Evolutionary conservation across 2,113 vertebrate species (phyloP), one percentile per base, ranked within the genome.

Genomic region (Nycticorax nycticorax): DNA sequence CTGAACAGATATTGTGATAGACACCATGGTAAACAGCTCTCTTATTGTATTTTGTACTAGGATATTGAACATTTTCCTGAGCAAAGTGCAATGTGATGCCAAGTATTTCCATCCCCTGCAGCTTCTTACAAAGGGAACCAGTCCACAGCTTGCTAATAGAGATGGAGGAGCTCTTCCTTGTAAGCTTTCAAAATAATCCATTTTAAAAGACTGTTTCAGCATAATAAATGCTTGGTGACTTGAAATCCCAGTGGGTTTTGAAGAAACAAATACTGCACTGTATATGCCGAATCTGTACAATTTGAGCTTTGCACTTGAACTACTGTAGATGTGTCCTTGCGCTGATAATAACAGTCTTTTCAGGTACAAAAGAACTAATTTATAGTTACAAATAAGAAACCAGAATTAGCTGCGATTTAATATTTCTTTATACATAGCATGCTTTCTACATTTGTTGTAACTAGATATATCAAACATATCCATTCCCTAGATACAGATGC

Each of bases 91-190:
- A 94, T 96, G 96, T 97, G 43, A 87, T 97, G 98, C 98, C 98
- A 98, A 98, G 93, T 97, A 98, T 98, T 96, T 95, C 84, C 93
- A 64, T 96, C 98, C 97, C 98, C 98, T 96, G 98, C 96, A 69
- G 98, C 95, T 98, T 62, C 94, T 79, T 73, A 98, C 98, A 98
- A 98, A 97, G 96, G 93, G 55, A 92, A 94, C 96, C 87, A 83
- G 96, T 95, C 97, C 91, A 41, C 35, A 92, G 97, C 93, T 88
- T 52, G 72, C 97, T 98, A 97, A 94, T 67, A 94, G 97, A 97
- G 93, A 97, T 90, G 82, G 96, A 96, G 95, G 63, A 91, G 88
- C 94, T 97, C 96, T 98, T 96, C 97, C 97, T 95, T 43, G 95
- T 72, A 92, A 96, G 97, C 96, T 94, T 91, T 72, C 93, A 67